Evolutionary conservation across 2,888 invertebrate genomes (phyloP).

Genomic region (Leistus spinibarbis): DNA sequence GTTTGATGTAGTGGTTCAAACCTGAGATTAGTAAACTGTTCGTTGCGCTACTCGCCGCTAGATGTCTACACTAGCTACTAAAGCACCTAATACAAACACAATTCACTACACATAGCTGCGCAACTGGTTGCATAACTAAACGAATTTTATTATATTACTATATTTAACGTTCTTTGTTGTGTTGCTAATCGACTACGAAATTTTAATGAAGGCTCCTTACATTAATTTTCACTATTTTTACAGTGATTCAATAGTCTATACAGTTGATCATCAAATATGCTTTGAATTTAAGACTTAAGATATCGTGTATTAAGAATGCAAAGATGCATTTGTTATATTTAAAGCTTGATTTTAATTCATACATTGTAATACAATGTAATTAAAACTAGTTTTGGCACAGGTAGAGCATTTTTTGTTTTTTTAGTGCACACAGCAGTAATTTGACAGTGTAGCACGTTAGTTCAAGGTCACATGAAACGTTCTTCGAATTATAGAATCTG

Average conservation of each 20-base stretch:
- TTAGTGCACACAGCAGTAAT: neutral
- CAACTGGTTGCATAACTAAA: neutral
- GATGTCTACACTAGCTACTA: neutral
- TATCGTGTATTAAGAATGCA: no score
- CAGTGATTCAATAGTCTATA: no score
- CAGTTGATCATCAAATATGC: no score
- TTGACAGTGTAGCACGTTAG: neutral
- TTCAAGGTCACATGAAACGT: neutral
- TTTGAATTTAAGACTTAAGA: no score
- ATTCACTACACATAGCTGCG: neutral
- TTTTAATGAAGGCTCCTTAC: no score
- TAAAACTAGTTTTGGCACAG: neutral
- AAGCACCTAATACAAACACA: neutral
- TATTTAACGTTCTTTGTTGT: no score
- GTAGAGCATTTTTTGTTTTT: neutral
- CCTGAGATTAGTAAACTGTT: neutral
- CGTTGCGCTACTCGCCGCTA: neutral
- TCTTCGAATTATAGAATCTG: neutral
- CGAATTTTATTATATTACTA: neutral
- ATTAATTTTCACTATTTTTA: no score
- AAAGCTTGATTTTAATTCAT: no score
- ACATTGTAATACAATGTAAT: no score
- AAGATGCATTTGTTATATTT: no score
- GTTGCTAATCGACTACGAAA: no score
- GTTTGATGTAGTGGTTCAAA: neutral